These are phyloP conservation scores for Patiria miniata DNA, from an alignment of 35 echinoderm and acorn worm genomes.

Conservation along the genomic window DNA sequence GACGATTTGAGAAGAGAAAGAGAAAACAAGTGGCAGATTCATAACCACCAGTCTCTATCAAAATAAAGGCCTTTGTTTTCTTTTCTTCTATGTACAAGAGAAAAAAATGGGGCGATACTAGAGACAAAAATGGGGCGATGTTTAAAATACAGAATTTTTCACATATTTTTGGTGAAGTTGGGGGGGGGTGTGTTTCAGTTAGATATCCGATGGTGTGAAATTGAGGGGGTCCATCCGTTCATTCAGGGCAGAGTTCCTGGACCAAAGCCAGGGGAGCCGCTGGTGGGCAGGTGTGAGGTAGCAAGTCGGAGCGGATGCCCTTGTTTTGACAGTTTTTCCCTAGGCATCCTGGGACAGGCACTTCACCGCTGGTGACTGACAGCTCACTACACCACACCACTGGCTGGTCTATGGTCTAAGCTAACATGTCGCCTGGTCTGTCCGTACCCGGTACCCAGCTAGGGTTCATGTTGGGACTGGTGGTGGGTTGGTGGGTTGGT, in stretches of 20 bases:
- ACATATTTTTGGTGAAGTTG: neutral
- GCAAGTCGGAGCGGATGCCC: neutral
- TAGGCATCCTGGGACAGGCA: neutral
- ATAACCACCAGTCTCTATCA: no score
- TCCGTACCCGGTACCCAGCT: no score
- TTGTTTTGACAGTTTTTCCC: constrained; percentile 21
- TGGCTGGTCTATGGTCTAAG: no score
- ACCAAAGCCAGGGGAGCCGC: neutral
- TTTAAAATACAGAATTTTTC: constrained; percentile 3
- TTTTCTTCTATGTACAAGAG: no score
- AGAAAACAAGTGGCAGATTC: no score
- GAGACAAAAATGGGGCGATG: no score
- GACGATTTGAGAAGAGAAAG: no score
- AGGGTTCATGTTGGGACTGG: no score
- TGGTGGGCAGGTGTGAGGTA: neutral
- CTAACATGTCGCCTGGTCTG: no score
- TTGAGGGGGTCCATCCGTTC: neutral
- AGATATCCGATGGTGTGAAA: neutral
- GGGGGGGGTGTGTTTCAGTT: neutral
- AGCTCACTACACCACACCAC: neutral
- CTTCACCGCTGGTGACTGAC: neutral
- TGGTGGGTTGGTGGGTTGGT: no score
- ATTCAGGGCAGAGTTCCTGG: neutral
- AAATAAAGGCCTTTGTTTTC: no score
- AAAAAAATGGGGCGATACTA: no score